phyloP scores from a whole-genome alignment of 2,113 vertebrate genomes.

The Tamias sibiricus region DNA sequence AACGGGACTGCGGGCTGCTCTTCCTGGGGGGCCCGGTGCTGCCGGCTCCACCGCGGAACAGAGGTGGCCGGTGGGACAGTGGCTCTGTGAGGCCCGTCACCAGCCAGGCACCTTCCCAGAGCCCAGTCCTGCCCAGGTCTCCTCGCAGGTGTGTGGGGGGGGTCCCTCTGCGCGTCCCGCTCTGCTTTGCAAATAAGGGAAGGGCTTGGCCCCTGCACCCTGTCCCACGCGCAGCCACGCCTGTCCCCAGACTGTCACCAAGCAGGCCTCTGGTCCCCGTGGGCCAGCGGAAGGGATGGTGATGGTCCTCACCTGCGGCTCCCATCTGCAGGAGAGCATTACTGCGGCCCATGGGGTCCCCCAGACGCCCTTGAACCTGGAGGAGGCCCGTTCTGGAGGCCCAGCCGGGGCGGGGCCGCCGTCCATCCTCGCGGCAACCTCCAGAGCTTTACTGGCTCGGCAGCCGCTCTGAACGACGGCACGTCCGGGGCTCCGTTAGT shows the following conservation, averaged over 20 bases:
- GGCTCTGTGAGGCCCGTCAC: rapidly evolving
- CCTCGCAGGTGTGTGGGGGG: rapidly evolving
- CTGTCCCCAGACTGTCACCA: background rate
- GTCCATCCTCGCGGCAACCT: background rate
- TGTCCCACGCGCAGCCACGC: background rate
- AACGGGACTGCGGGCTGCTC: background rate
- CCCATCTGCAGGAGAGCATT: background rate
- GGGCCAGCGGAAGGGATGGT: too few relatives aligned
- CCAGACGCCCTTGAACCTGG: background rate
- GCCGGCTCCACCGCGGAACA: too few relatives aligned
- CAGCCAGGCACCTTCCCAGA: background rate
- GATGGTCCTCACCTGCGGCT: background rate
- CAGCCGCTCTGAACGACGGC: rapidly evolving
- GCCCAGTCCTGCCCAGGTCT: background rate
- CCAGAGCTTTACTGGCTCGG: background rate
- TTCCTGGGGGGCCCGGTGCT: background rate
- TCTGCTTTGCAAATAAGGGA: background rate
- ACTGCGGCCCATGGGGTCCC: background rate
- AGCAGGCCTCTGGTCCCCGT: background rate
- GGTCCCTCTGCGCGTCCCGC: background rate
- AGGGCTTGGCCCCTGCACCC: rapidly evolving
- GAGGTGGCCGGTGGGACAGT: background rate
- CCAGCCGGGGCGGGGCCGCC: background rate
- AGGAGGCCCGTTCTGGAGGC: conserved; percentile 36
- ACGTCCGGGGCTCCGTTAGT: conserved; percentile 22